Evolutionary conservation across 2,888 invertebrate genomes (phyloP), one percentile per base, ranked within the genome.

Genomic region (Mycalesis mineus): DNA sequence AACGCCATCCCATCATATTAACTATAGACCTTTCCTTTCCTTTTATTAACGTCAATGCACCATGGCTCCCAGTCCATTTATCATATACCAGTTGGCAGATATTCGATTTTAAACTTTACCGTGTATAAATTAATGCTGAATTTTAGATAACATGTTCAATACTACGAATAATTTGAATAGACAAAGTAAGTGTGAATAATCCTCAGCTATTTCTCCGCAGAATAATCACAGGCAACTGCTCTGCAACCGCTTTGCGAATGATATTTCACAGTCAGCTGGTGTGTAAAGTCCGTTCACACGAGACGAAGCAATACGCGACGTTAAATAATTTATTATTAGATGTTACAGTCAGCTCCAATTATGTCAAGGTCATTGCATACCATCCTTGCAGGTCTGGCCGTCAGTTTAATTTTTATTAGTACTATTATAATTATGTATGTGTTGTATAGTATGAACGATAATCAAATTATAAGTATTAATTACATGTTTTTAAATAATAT

Each of bases 211-310:
- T 50, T 40, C 40, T 40, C 33, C 31, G 9, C 8, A 14, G 50
- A 33, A 52, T 42, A 31, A 42, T 15, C 74, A 75, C 71, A 66
- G 61, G 67, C 67, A 72, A 75, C 72, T 77, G 77, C 78, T 80
- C 80, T 75, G 75, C 75, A 76, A 77, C 67, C 75, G 74, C 73
- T 71, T 64, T 73, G 65, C 70, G 75, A 77, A 79, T 77, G 71
- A 68, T 72, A 74, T 80, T 80, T 79, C 71, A 72, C 71, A 75
- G 73, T 73, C 65, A 69, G 68, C 72, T 74, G 70, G 74, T 75
- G 57, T 61, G 59, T 58, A 64, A 57, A 56, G 56, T 11, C 39
- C 31, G 33, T 60, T 63, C 45, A 59, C 47, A 47, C 2, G 0
- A 29, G 14, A 17, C 2, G 9, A 41, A 41, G 15, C 9, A 5